phyloP scores from a whole-genome alignment of 2,797 vertebrate species.

The Leuciscus waleckii region DNA sequence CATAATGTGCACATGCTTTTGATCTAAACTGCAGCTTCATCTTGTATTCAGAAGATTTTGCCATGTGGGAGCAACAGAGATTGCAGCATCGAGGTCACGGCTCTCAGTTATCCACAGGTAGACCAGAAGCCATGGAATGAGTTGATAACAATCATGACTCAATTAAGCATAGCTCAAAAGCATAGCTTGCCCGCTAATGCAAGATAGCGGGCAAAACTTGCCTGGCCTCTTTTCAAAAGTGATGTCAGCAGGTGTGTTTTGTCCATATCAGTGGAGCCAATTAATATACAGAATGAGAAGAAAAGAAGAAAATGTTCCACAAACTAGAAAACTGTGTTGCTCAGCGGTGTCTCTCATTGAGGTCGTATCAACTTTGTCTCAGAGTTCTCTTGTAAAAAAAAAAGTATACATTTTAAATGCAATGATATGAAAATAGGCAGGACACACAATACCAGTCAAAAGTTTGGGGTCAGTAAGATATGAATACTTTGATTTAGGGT shows the following conservation, averaged over 20 bases:
- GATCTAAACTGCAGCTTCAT: constrained; percentile 13
- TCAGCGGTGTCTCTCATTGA: background rate
- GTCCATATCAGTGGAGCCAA: constrained; percentile 26
- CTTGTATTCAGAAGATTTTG: constrained; percentile 33
- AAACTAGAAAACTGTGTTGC: background rate
- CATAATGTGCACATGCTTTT: background rate
- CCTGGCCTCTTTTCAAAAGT: constrained; percentile 22
- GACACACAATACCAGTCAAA: background rate
- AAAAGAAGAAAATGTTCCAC: background rate
- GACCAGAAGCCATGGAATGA: constrained; percentile 34
- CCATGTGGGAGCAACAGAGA: constrained; percentile 30
- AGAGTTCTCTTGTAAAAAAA: background rate
- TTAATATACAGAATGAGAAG: background rate
- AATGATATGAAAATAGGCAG: background rate
- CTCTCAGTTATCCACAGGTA: constrained; percentile 47
- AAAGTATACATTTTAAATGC: background rate
- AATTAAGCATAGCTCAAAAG: constrained; percentile 9
- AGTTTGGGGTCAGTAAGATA: background rate
- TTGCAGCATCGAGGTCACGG: constrained; percentile 46
- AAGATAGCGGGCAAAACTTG: constrained; percentile 13
- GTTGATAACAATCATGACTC: constrained; percentile 31
- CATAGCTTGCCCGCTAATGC: background rate
- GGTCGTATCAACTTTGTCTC: background rate
- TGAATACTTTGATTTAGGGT: no score
- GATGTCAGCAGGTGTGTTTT: constrained; percentile 31